phyloP scores from a whole-genome alignment of 2,797 vertebrate genomes.

The Semotilus atromaculatus region DNA sequence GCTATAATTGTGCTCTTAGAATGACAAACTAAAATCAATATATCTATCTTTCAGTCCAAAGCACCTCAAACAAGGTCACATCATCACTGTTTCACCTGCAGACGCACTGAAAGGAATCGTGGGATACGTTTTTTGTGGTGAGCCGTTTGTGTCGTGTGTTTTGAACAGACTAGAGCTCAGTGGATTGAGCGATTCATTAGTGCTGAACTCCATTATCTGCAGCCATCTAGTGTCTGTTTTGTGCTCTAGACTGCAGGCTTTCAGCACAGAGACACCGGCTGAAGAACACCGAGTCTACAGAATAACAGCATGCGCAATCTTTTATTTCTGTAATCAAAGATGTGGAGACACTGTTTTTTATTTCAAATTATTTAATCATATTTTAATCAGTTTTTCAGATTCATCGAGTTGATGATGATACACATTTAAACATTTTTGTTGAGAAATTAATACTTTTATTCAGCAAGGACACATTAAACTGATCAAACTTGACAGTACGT shows the following conservation, averaged over 20 bases:
- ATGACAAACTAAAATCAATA: not conserved
- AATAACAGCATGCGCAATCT: not conserved
- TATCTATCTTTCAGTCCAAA: not conserved
- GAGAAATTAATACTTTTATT: not conserved
- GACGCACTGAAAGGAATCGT: conserved; percentile 4
- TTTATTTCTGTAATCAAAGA: not conserved
- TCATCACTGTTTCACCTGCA: not conserved
- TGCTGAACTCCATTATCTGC: conserved; percentile 84
- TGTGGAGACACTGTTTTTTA: not conserved
- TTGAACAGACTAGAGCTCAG: conserved; percentile 6
- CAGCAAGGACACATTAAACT: fast-evolving
- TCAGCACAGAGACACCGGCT: conserved; percentile 46
- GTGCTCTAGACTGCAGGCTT: conserved; percentile 74
- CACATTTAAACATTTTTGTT: not conserved
- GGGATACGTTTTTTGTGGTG: not conserved
- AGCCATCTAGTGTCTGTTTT: conserved; percentile 87
- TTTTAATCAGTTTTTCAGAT: not conserved
- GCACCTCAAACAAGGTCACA: not conserved
- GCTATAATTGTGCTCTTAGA: not conserved
- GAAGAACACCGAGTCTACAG: not conserved
- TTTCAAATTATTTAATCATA: not conserved
- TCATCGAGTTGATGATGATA: not conserved
- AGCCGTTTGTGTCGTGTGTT: not conserved
- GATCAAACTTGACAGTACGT: too few species aligned
- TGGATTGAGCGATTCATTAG: conserved; percentile 45